A percentile compares a stretch with the other conserved stretches of the same genome.
phyloP scores from a whole-genome alignment of 2,888 invertebrate genomes.

The Dolichopus griseipennis region DNA sequence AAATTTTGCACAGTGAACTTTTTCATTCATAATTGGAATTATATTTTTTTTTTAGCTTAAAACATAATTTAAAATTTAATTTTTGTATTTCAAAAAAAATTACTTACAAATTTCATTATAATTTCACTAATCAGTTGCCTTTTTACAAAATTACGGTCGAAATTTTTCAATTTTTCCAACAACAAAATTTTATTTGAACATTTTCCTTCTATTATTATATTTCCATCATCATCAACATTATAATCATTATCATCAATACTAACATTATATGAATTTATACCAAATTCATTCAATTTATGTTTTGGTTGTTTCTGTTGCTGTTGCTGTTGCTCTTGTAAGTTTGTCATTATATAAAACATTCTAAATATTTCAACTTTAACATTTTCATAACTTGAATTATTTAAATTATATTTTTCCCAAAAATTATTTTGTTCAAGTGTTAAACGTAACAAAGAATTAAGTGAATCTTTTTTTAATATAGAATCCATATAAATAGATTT shows the following conservation, averaged over 20 bases:
- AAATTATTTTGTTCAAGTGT: conserved; percentile 37
- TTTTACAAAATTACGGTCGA: conserved; percentile 26
- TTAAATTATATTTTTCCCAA: conserved; percentile 35
- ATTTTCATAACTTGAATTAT: conserved; percentile 18
- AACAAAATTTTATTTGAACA: conserved; percentile 20
- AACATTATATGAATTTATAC: conserved; percentile 18
- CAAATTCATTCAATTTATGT: conserved; percentile 20
- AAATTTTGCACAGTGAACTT: too few species aligned
- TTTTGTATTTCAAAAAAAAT: not conserved
- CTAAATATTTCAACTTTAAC: conserved; percentile 8
- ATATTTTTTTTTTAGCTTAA: too few species aligned
- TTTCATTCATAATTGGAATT: too few species aligned
- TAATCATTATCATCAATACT: conserved; percentile 8
- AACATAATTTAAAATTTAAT: too few species aligned
- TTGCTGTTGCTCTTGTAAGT: too few species aligned
- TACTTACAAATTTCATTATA: conserved; percentile 34
- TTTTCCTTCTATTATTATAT: not conserved
- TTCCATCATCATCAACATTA: not conserved
- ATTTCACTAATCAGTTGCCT: conserved; percentile 35
- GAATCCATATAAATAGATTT: conserved; percentile 31
- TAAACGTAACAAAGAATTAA: conserved; percentile 35
- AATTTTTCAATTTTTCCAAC: conserved; percentile 22
- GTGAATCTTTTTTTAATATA: conserved; percentile 36
- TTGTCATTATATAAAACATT: not conserved
- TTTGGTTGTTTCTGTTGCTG: conserved; percentile 14